Conservation (phyloP, 2,113 vertebrate genomes). For the Daphoenositta chrysoptera region DNA sequence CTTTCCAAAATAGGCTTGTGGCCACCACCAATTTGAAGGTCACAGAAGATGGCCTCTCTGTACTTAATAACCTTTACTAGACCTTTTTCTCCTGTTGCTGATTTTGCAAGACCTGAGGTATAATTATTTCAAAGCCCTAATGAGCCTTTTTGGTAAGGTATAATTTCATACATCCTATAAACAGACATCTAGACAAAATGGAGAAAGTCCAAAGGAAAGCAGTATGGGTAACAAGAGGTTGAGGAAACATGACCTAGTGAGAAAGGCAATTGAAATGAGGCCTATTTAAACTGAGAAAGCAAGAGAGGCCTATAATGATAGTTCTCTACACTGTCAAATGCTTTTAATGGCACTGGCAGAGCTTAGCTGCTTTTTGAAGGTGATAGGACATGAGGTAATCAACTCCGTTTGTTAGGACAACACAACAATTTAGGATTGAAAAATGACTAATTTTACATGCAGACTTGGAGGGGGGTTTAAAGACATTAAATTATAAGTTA, state of each 20-base stretch:
- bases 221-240: not conserved
- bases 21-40: not conserved
- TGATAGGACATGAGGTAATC: not conserved
- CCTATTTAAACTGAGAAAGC: not conserved
- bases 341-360: not conserved
- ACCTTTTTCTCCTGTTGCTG: not conserved
- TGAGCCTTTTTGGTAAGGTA: not conserved
- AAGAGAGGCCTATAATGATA: not conserved
- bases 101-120: not conserved
- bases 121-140: not conserved
- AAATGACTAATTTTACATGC: not conserved
- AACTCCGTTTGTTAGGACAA: not conserved
- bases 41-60: not conserved
- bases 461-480: not conserved
- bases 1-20: not conserved
- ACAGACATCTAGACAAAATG: not conserved
- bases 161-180: constrained; percentile 20
- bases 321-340: not conserved
- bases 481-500: not conserved
- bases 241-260: not conserved
- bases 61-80: not conserved
- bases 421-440: not conserved
- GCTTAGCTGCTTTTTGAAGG: not conserved
- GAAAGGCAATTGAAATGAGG: not conserved
- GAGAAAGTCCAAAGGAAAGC: not conserved